Evolutionary conservation across 2,113 vertebrate genomes (phyloP), one percentile per base, ranked within the genome.

Genomic region (Tonatia bakeri): DNA sequence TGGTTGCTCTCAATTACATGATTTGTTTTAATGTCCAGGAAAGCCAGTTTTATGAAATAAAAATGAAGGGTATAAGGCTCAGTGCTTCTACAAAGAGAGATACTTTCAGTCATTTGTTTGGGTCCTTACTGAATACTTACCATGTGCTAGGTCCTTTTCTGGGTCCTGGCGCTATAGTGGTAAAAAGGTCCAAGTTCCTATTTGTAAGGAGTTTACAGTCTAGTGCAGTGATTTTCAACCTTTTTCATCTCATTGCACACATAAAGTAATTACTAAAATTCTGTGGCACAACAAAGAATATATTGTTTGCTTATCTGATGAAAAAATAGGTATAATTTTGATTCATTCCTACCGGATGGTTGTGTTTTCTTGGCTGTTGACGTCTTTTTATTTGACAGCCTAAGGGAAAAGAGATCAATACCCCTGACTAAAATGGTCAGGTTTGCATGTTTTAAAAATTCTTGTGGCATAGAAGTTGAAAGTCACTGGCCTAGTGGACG

Each of bases 1-100:
- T 91, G 47, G 24, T 88, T 96, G 31, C 77, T 96, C 87, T 56
- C 95, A 80, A 77, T 65, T 61, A 87, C 14, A 56, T 87, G 33
- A 59, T 96, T 95, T 84, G 36, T 40, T 94, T 79, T 81, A 90
- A 84, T 59, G n/a, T 81, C 19, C 28, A 81, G 31, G 84, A 40
- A 67, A 72, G 36, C 81, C 79, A 94, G 1, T 72, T 50, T 43
- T 94, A 61, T 87, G 59, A 95, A 90, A 88, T 85, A 22, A 90
- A 94, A 89, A 86, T 59, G 15, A 84, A 82, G 38, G 28, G 1
- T 92, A 28, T 86, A 24, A 54, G 94, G 81, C 80, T 50, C 7
- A 72, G 22, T 88, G 59, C 33, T 79, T 91, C n/a, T 47, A 45
- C 20, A 86, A 70, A 83, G 61, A 91, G 40, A 17, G 24, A 70